phyloP scores from a whole-genome alignment of 37 sponge, comb jelly and placozoan species.

The Geodia barretti region DNA sequence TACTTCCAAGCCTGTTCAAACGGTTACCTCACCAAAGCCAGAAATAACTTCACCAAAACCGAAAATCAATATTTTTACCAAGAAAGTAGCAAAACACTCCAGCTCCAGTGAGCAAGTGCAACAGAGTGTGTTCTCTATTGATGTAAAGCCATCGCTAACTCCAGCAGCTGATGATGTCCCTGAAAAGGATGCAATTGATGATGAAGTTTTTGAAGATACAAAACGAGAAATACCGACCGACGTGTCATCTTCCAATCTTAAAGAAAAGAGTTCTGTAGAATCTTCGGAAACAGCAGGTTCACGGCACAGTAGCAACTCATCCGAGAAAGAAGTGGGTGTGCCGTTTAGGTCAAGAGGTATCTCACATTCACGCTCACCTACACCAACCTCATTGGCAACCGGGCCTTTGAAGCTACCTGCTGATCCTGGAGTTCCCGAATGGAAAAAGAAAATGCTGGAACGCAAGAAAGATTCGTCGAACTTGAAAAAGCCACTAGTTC shows the following conservation, averaged over 20 bases:
- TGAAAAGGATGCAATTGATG: not conserved
- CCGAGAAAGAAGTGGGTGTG: slow-evolving; percentile 13
- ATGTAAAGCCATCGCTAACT: not conserved
- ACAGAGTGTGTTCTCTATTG: too few relatives aligned
- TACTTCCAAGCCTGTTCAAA: not conserved
- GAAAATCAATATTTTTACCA: not conserved
- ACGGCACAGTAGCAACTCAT: slow-evolving; percentile 23
- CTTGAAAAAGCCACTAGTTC: not conserved
- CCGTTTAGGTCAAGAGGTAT: not conserved
- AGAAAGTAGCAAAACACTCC: not conserved
- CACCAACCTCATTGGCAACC: not conserved
- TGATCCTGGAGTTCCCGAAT: slow-evolving; percentile 48
- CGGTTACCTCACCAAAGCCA: slow-evolving; percentile 2
- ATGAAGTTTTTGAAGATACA: not conserved
- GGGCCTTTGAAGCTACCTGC: not conserved
- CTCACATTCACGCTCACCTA: slow-evolving; percentile 36
- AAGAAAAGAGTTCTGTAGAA: not conserved
- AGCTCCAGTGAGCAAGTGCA: not conserved
- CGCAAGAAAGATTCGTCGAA: slow-evolving; percentile 18
- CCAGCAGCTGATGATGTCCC: not conserved
- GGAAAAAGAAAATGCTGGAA: slow-evolving; percentile 59
- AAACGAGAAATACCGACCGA: not conserved
- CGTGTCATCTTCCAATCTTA: not conserved
- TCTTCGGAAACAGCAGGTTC: slow-evolving; percentile 8
- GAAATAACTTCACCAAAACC: not conserved